Evolutionary conservation across 2,797 vertebrate genomes (phyloP), one percentile per base, ranked within the genome.

Genomic region (Cirrhinus mrigala): DNA sequence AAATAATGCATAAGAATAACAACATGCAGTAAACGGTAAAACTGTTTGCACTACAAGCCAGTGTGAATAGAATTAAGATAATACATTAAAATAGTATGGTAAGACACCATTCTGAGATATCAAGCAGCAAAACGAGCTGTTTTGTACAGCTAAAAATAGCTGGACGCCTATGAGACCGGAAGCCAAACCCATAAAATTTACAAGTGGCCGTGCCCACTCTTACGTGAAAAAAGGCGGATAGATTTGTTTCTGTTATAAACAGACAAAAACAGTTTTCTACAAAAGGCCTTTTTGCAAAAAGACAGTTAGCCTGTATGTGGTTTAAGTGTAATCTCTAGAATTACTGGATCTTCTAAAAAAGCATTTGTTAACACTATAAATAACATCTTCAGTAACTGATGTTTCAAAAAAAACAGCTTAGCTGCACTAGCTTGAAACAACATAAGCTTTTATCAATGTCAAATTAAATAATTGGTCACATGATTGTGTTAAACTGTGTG

Each of bases 301-400:
- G 20, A 22, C 77, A 50, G 46, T 66, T 3, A 9, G 9, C 44
- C 44, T 24, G 46, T 50, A 81, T n/a, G 75, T 64, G 82, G 20
- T 77, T 27, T 24, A 83, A 79, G 52, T 83, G 86, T 83, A 29
- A 76, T 87, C 75, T 83, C 80, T 77, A 68, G 24, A 82, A 58
- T 64, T 44, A 33, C 74, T 73, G 74, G 20, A 82, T 82, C 62
- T 82, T 69, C 48, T 87, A 52, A 27, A 50, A 48, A 88, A 62
- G 48, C 68, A 83, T 85, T 52, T 73, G 69, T 29, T 77, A 81
- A n/a, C 81, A 60, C 52, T 44, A 29, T 10, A 76, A 56, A 56
- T 40, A 58, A n/a, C 18, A 1, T 66, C 9, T 27, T 18, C 6
- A n/a, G 22, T 46, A 48, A 79, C 58, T 12, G 56, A 62, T 20